Evolutionary conservation across 1,140 invertebrate genomes (phyloP).

Genomic region (Cheumatopsyche charites): DNA sequence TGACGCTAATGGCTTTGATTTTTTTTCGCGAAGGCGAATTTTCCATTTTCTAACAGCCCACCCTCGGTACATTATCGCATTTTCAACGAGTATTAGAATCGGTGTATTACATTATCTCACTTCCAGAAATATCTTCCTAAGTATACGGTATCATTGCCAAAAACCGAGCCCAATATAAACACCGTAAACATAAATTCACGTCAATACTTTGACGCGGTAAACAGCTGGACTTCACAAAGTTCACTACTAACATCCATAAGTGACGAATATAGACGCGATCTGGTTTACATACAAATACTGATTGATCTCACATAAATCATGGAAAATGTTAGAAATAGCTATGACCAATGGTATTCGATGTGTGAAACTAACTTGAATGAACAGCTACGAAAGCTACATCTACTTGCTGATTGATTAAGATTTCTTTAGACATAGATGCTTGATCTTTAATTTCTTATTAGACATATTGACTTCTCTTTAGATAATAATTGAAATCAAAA

Average conservation of each 20-base stretch:
- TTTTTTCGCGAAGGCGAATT: no score
- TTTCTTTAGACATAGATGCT: no score
- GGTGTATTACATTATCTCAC: constrained; percentile 40
- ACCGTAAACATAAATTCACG: constrained; percentile 46
- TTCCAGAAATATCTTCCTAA: constrained; percentile 45
- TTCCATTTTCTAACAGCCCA: neutral
- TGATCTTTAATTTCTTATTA: no score
- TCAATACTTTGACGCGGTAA: constrained; percentile 43
- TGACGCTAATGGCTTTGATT: constrained; percentile 14
- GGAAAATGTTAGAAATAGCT: no score
- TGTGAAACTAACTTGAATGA: no score
- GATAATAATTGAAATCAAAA: no score
- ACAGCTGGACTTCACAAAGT: constrained; percentile 39
- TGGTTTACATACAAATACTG: constrained; percentile 30
- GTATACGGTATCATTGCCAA: constrained; percentile 46
- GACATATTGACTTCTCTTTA: no score
- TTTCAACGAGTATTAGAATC: constrained; percentile 6
- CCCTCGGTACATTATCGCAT: constrained; percentile 17
- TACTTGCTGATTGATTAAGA: no score
- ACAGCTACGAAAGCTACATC: no score
- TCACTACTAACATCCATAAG: constrained; percentile 16
- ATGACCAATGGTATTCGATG: no score
- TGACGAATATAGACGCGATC: constrained; percentile 32
- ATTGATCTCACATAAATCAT: no score
- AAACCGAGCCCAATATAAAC: constrained; percentile 44